These are phyloP conservation scores for Schizopygopsis pylzovi DNA, from an alignment of 2,797 vertebrate genomes.

Conservation along the genomic window DNA sequence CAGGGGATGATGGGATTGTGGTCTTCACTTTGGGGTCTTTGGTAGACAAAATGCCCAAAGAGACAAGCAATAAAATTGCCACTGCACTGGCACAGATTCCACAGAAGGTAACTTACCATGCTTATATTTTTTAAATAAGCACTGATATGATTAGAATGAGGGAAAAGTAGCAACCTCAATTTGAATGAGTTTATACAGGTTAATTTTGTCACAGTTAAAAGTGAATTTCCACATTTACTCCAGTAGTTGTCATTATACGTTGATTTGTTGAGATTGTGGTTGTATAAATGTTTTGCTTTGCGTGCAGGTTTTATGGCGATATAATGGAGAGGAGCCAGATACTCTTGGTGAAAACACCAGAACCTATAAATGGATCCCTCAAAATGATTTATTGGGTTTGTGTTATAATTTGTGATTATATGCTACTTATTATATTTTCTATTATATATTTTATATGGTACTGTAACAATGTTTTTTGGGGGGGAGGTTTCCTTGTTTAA, in stretches of 20 bases:
- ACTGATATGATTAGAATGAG: neutral
- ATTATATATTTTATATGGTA: too few relatives aligned
- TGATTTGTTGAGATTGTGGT: neutral
- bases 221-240: neutral
- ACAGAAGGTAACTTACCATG: constrained; percentile 82
- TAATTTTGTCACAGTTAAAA: neutral
- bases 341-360: constrained; percentile 84
- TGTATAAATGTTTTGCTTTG: neutral
- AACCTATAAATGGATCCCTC: constrained; percentile 88
- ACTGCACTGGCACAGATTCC: constrained; percentile 87
- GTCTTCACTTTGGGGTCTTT: constrained; percentile 89
- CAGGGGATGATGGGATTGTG: constrained; percentile 86
- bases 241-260: neutral
- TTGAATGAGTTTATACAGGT: neutral
- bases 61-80: constrained; percentile 83
- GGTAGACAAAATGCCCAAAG: constrained; percentile 82
- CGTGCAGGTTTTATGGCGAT: constrained; percentile 78
- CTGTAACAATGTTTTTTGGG: too few relatives aligned
- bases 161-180: neutral
- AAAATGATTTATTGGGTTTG: constrained; percentile 91
- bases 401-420: neutral
- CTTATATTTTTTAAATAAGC: neutral
- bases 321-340: constrained; percentile 80
- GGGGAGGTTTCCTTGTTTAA: too few relatives aligned
- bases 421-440: too few relatives aligned